These are phyloP conservation scores for Hedya salicella DNA, from an alignment of 2,888 invertebrate species.

Conservation along the genomic window DNA sequence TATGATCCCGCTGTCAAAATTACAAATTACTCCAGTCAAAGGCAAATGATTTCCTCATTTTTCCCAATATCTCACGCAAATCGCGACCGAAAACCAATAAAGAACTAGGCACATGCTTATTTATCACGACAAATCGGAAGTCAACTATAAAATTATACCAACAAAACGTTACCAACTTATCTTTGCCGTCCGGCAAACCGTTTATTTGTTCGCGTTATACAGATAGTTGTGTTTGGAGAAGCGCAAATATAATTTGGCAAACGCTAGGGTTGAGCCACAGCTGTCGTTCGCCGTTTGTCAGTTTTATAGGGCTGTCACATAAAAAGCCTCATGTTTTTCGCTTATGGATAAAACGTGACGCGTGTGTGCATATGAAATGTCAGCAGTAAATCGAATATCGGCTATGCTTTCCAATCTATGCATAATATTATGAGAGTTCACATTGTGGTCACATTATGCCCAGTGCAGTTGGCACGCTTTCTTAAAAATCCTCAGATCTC, in stretches of 20 bases:
- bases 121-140: conserved; percentile 34
- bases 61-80: conserved; percentile 22
- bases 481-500: no score
- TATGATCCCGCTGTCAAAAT: not conserved
- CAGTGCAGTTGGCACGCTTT: no score
- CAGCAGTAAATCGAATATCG: not conserved
- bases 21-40: not conserved
- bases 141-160: conserved; percentile 33
- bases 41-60: not conserved
- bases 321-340: conserved; percentile 33
- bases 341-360: conserved; percentile 35
- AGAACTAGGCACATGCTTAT: conserved; percentile 26
- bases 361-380: conserved; percentile 6
- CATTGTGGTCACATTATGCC: no score
- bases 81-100: conserved; percentile 22
- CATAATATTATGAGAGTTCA: not conserved
- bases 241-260: conserved; percentile 17
- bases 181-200: not conserved
- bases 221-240: not conserved
- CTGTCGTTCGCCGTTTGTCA: conserved; percentile 44
- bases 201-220: not conserved
- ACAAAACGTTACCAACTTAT: conserved; percentile 23
- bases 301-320: conserved; percentile 44
- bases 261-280: conserved; percentile 34
- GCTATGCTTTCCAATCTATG: not conserved